Evolutionary conservation across 2,113 vertebrate species (phyloP).

Genomic region (Isurus oxyrinchus): DNA sequence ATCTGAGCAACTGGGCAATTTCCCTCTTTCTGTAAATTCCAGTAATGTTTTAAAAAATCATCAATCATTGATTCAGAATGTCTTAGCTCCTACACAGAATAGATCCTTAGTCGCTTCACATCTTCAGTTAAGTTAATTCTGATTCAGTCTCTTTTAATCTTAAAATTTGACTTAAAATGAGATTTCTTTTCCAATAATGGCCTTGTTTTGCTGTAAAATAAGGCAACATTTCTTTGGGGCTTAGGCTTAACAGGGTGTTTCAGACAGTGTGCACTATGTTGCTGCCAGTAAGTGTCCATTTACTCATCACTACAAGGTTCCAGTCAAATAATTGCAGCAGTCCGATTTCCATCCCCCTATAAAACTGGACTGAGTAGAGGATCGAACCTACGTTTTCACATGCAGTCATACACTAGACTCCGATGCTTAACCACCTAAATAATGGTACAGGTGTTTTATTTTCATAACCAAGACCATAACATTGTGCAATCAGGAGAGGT

Average conservation of each 20-base stretch:
- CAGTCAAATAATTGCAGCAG: background rate
- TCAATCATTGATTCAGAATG: background rate
- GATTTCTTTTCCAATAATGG: background rate
- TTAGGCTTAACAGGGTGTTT: background rate
- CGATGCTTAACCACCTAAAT: background rate
- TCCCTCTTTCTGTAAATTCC: background rate
- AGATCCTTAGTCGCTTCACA: background rate
- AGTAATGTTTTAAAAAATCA: background rate
- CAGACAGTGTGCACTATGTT: background rate
- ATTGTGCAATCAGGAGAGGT: background rate
- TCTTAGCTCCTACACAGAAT: background rate
- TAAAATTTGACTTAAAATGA: background rate
- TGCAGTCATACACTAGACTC: background rate
- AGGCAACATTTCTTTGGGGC: background rate
- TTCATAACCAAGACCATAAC: background rate
- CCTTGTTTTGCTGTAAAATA: background rate
- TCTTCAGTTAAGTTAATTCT: background rate
- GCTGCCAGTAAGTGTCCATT: background rate
- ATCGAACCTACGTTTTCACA: background rate
- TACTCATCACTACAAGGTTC: background rate
- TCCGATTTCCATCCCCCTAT: background rate
- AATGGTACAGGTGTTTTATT: background rate
- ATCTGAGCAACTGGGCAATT: background rate
- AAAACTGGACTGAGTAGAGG: background rate
- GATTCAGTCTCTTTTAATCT: background rate